Percentiles rank a stretch among this genome's conserved stretches.
These are phyloP conservation scores for Macrobrachium nipponense DNA, from an alignment of 1,140 invertebrate species.

Conservation along the genomic window DNA sequence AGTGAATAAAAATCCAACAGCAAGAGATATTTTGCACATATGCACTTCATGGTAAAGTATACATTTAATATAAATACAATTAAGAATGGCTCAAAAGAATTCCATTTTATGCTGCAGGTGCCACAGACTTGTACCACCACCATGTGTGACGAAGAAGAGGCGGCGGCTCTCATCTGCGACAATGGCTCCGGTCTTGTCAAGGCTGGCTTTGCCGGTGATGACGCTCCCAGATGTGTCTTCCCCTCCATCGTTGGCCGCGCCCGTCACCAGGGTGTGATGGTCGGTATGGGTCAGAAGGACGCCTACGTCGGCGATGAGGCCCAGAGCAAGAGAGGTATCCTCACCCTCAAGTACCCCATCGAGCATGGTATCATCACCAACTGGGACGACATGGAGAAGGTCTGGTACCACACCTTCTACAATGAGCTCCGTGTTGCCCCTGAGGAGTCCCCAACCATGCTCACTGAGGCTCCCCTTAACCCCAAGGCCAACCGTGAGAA, in stretches of 20 bases:
- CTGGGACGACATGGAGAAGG: constrained; percentile 98
- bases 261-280: constrained; percentile 83
- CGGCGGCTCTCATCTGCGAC: constrained; percentile 66
- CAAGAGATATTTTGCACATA: too few species aligned
- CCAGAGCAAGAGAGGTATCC: constrained; percentile 90
- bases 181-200: constrained; percentile 79
- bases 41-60: too few species aligned
- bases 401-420: constrained; percentile 96
- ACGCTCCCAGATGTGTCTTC: constrained; percentile 94
- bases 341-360: constrained; percentile 93
- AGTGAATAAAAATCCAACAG: too few species aligned
- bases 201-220: constrained; percentile 81
- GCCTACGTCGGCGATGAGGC: constrained; percentile 93
- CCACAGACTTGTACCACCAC: too few species aligned
- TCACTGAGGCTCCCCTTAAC: constrained; percentile 90
- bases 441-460: constrained; percentile 90
- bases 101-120: too few species aligned
- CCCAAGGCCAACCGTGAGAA: constrained; percentile 90
- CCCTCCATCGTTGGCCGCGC: constrained; percentile 78
- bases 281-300: constrained; percentile 96
- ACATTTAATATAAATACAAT: too few species aligned
- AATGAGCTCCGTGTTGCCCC: constrained; percentile 95
- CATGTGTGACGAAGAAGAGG: too few species aligned
- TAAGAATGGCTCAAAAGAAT: too few species aligned
- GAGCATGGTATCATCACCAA: constrained; percentile 96